These are phyloP conservation scores for Ectemnius cavifrons DNA, from an alignment of 2,888 invertebrate genomes.

Conservation along the genomic window DNA sequence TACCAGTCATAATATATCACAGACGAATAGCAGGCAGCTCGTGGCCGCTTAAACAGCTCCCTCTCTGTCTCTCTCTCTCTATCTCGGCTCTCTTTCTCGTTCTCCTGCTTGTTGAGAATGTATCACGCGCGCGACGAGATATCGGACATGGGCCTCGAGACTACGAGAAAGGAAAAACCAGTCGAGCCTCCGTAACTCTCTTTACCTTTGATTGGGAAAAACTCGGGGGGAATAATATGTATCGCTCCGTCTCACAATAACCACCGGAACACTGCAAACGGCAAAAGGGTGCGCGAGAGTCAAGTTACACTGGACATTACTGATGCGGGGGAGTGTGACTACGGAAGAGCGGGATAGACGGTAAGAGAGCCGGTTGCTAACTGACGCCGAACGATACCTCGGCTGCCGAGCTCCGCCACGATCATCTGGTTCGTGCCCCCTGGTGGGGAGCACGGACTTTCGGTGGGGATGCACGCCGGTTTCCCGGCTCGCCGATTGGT, in stretches of 20 bases:
- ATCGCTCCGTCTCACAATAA: slow-evolving; percentile 33
- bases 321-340: slow-evolving; percentile 29
- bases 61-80: background rate
- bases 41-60: slow-evolving; percentile 11
- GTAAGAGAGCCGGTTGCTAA: slow-evolving; percentile 76
- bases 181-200: background rate
- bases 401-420: slow-evolving; percentile 53
- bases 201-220: no score
- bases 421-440: slow-evolving; percentile 70
- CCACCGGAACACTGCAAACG: slow-evolving; percentile 37
- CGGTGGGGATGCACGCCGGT: slow-evolving; percentile 52
- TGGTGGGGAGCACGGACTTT: slow-evolving; percentile 28
- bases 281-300: slow-evolving; percentile 46
- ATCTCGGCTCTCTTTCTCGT: slow-evolving; percentile 11
- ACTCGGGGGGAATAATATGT: background rate
- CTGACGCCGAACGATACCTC: slow-evolving; percentile 65
- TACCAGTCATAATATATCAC: slow-evolving; percentile 73
- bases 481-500: slow-evolving; percentile 55
- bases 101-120: slow-evolving; percentile 4
- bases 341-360: slow-evolving; percentile 48
- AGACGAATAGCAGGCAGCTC: slow-evolving; percentile 45
- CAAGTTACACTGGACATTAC: slow-evolving; percentile 68
- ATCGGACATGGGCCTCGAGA: background rate
- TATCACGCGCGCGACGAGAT: background rate
- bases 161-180: background rate